Conservation (phyloP, 2,888 invertebrate genomes). For the Dorcus parallelipipedus region DNA sequence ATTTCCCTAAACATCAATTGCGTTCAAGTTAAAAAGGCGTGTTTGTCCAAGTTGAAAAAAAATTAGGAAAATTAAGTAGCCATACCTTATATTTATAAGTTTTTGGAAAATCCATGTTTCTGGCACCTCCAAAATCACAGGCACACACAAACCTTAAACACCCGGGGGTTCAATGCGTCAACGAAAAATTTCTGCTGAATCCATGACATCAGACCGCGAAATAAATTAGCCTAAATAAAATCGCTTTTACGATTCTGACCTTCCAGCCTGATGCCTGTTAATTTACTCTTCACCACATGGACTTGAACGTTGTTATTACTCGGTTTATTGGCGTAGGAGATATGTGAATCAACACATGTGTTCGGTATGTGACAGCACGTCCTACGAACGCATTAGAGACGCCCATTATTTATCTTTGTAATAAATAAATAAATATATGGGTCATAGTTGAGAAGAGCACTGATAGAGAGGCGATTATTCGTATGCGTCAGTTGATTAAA, state of each 20-base stretch:
- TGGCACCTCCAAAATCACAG: no score
- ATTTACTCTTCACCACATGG: slow-evolving; percentile 23
- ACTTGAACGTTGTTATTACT: slow-evolving; percentile 19
- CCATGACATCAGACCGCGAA: slow-evolving; percentile 39
- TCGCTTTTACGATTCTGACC: slow-evolving; percentile 29
- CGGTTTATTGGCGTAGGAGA: slow-evolving; percentile 39
- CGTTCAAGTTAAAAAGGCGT: no score
- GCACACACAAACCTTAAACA: no score
- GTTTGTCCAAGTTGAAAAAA: no score
- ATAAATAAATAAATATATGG: slow-evolving; percentile 8
- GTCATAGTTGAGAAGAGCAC: slow-evolving; percentile 13
- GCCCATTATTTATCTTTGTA: background rate
- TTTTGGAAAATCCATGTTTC: slow-evolving; percentile 11
- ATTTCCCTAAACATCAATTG: no score
- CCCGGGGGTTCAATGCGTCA: no score
- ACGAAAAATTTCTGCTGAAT: background rate
- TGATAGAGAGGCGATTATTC: background rate
- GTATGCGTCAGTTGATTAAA: no score
- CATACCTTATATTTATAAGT: slow-evolving; percentile 12
- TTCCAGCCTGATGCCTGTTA: slow-evolving; percentile 21
- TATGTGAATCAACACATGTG: slow-evolving; percentile 21
- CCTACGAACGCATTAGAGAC: slow-evolving; percentile 13
- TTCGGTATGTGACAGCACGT: slow-evolving; percentile 6
- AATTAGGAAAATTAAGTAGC: no score
- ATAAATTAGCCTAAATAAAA: slow-evolving; percentile 36